These are phyloP conservation scores for Pristis pectinata DNA, from an alignment of 2,797 vertebrate species.

Conservation along the genomic window DNA sequence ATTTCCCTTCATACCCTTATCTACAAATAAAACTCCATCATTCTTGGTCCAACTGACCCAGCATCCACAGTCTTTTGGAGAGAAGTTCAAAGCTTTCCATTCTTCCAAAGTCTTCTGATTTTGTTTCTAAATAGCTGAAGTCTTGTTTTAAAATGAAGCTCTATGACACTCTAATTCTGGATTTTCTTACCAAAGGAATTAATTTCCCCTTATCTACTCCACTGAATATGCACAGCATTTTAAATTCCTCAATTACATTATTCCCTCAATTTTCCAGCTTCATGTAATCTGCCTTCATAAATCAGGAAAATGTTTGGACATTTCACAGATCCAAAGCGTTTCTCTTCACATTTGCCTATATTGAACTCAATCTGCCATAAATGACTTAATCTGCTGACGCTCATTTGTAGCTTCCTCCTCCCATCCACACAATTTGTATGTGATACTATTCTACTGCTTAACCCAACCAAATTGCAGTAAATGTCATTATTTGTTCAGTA, in stretches of 20 bases:
- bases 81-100: not conserved
- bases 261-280: not conserved
- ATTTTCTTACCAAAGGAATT: not conserved
- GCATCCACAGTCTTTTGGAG: not conserved
- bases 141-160: not conserved
- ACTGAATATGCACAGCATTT: not conserved
- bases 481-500: not conserved
- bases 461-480: not conserved
- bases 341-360: not conserved
- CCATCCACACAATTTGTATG: not conserved
- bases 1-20: not conserved
- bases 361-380: not conserved
- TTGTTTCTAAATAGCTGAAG: not conserved
- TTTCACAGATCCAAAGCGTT: not conserved
- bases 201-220: not conserved
- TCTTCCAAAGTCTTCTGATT: not conserved
- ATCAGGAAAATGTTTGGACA: not conserved
- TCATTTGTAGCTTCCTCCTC: not conserved
- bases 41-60: not conserved
- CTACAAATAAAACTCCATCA: not conserved
- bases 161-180: not conserved
- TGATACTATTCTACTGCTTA: not conserved
- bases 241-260: not conserved
- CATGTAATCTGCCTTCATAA: not conserved
- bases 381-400: not conserved